Evolutionary conservation across 2,888 invertebrate genomes (phyloP).

Genomic region (Clistopyga incitator): DNA sequence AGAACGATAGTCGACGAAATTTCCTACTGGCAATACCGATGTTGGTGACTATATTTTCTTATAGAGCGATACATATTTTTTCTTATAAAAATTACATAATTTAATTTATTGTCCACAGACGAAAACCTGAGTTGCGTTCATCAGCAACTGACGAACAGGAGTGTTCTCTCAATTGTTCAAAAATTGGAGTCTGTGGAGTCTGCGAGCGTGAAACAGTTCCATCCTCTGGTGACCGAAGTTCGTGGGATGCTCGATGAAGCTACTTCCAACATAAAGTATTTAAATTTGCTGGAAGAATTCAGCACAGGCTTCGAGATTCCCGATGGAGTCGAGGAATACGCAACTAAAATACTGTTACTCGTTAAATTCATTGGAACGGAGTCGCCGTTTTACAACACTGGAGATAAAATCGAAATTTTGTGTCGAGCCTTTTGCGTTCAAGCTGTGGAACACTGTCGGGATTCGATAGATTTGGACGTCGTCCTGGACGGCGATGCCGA

Average conservation of each 20-base stretch:
- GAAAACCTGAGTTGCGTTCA: constrained; percentile 80
- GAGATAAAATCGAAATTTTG: constrained; percentile 81
- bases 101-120: constrained; percentile 77
- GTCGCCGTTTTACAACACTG: constrained; percentile 86
- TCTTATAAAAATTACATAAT: too few species aligned
- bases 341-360: constrained; percentile 85
- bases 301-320: constrained; percentile 84
- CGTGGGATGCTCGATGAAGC: constrained; percentile 82
- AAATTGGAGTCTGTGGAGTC: constrained; percentile 79
- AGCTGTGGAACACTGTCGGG: constrained; percentile 85
- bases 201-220: constrained; percentile 77
- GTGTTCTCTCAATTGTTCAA: constrained; percentile 76
- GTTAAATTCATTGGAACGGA: constrained; percentile 86
- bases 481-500: constrained; percentile 85
- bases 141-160: constrained; percentile 78
- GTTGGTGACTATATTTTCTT: constrained; percentile 75
- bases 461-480: constrained; percentile 84
- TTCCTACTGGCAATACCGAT: constrained; percentile 82
- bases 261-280: constrained; percentile 85
- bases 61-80: too few species aligned
- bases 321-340: constrained; percentile 82
- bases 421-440: constrained; percentile 85
- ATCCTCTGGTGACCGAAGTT: constrained; percentile 73
- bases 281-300: constrained; percentile 84
- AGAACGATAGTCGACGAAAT: constrained; percentile 80